phyloP scores from a whole-genome alignment of 2,888 invertebrate species.

The Volucella zonaria region DNA sequence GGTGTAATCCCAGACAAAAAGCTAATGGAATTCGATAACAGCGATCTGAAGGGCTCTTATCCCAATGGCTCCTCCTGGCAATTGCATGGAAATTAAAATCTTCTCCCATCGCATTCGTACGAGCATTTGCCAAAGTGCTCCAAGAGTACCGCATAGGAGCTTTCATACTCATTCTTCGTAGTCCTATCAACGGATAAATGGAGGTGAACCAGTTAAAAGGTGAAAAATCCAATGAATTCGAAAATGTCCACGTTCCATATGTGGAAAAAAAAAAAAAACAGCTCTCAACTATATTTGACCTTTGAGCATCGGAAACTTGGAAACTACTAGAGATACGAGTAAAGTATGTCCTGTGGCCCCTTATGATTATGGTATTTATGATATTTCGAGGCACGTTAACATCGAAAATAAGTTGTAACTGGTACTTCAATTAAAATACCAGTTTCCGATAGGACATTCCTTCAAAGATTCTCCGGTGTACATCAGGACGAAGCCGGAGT shows the following conservation, averaged over 20 bases:
- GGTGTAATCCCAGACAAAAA: conserved; percentile 44
- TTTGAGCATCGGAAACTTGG: too few species aligned
- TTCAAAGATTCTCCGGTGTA: conserved; percentile 23
- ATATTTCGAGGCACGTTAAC: conserved; percentile 21
- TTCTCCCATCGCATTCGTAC: too few species aligned
- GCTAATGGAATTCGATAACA: conserved; percentile 60
- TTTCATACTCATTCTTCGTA: too few species aligned
- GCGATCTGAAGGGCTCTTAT: conserved; percentile 30
- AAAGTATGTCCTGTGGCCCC: background rate
- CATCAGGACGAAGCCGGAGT: conserved; percentile 1
- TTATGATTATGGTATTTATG: too few species aligned
- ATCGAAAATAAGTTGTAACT: conserved; percentile 51
- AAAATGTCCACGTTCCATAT: too few species aligned
- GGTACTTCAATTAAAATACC: conserved; percentile 57
- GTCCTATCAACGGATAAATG: too few species aligned
- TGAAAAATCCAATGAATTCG: too few species aligned
- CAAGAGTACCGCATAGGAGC: too few species aligned
- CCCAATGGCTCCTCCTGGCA: conserved; percentile 6
- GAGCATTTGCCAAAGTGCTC: too few species aligned
- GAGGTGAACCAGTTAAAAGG: too few species aligned
- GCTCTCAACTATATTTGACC: background rate
- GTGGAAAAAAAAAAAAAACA: conserved; percentile 17
- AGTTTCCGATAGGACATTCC: conserved; percentile 26
- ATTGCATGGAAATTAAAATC: conserved; percentile 20
- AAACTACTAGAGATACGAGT: too few species aligned